Evolutionary conservation across 2,888 invertebrate genomes (phyloP), one percentile per base, ranked within the genome.

Genomic region (Cyrtodaria siliqua): DNA sequence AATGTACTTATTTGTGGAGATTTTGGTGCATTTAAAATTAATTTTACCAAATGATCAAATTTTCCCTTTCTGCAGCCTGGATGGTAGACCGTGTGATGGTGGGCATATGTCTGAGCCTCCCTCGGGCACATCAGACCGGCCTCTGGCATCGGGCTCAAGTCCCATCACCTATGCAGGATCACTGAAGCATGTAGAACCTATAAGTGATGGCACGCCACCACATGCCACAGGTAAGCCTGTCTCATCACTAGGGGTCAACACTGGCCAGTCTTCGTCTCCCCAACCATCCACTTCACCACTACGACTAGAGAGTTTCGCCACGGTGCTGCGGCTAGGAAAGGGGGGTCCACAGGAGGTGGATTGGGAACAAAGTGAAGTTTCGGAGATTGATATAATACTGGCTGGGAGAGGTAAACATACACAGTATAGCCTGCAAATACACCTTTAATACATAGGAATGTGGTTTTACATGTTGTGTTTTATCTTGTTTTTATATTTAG

Each of bases 211-310:
- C 60, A 76, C 79, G 18, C 71, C 79, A n/a, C 63, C 63, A 40
- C 73, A 63, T 18, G 80, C 85, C 18, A 79, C 88, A 90, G 90
- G 90, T 89, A 89, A 90, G 88, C 83, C 84, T 53, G 68, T 66
- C 69, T 53, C 69, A 55, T 56, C 57, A 67, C 70, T 79, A 75
- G 81, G 68, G 72, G 79, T 64, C 60, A 38, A 64, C 47, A 55
- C 61, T 38, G 70, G 69, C 33, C 38, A 44, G n/a, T 59, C 50
- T 52, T 52, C 61, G 63, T 53, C 62, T 24, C 64, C 67, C 33
- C 49, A 38, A 27, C 55, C 71, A 20, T 59, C 71, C 42, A 68
- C 74, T 27, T 67, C 83, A 55, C 78, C 71, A 18, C 55, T 61
- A 44, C 62, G 73, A 53, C 74, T 77, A 62, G 87, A 86, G 75